Percentiles rank a stretch among this genome's conserved stretches.
These are phyloP conservation scores for Nanorana parkeri DNA, from an alignment of 2,113 vertebrate species.

Conservation along the genomic window DNA sequence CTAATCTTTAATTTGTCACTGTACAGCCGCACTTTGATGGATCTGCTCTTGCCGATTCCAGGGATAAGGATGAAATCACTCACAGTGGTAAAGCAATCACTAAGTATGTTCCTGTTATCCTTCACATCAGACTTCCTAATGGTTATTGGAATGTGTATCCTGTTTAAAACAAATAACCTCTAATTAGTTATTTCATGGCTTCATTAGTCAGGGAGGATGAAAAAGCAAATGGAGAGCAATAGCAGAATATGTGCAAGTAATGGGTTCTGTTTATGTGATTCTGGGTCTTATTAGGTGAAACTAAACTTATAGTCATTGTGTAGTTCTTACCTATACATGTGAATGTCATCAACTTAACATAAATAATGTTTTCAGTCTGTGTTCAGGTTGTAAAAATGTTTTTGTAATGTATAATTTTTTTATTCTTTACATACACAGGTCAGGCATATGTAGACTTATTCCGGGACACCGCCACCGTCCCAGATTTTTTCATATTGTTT, in stretches of 20 bases:
- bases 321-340: no score
- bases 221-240: conserved; percentile 9
- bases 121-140: conserved; percentile 50
- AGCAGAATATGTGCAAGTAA: background rate
- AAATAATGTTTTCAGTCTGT: no score
- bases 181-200: conserved; percentile 61
- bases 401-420: no score
- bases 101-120: conserved; percentile 51
- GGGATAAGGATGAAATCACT: conserved; percentile 25
- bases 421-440: no score
- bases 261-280: background rate
- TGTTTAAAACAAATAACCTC: conserved; percentile 60
- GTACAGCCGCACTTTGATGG: conserved; percentile 23
- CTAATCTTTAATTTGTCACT: conserved; percentile 40
- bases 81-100: background rate
- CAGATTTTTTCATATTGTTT: no score
- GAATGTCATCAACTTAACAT: no score
- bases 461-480: no score
- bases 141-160: conserved; percentile 59
- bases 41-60: conserved; percentile 30
- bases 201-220: conserved; percentile 47
- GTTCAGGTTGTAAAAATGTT: no score
- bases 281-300: no score
- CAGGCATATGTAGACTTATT: no score
- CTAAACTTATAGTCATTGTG: no score